phyloP scores from a whole-genome alignment of 2,797 vertebrate genomes.

The Enteromius anoplus region DNA sequence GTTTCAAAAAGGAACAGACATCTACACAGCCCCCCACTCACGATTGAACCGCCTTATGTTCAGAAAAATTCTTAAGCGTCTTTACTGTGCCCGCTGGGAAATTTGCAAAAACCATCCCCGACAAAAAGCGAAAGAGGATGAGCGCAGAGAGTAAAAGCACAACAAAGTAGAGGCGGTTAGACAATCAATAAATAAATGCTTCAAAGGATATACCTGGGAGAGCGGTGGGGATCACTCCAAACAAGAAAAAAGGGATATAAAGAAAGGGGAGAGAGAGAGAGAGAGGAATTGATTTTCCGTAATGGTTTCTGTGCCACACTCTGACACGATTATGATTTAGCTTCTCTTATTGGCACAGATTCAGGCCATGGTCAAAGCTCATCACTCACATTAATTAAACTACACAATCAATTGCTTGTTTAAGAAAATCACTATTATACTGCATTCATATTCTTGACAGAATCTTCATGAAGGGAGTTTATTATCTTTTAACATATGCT shows the following conservation, averaged over 20 bases:
- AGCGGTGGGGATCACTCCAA: slow-evolving; percentile 47
- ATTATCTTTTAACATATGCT: slow-evolving; percentile 31
- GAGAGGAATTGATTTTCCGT: slow-evolving; percentile 63
- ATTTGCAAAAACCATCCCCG: slow-evolving; percentile 51
- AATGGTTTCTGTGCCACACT: slow-evolving; percentile 52
- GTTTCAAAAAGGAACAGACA: slow-evolving; percentile 31
- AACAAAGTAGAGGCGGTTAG: slow-evolving; percentile 36
- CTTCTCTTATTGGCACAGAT: slow-evolving; percentile 42
- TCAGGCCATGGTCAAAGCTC: slow-evolving; percentile 42
- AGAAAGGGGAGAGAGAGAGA: slow-evolving; percentile 36
- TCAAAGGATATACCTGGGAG: slow-evolving; percentile 62
- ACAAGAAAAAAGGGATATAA: slow-evolving; percentile 46
- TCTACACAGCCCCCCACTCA: slow-evolving; percentile 8
- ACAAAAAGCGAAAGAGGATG: slow-evolving; percentile 51
- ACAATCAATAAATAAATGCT: slow-evolving; percentile 67
- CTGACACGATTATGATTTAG: slow-evolving; percentile 44
- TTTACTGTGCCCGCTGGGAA: slow-evolving; percentile 37
- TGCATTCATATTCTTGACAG: slow-evolving; percentile 34
- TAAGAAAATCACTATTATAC: slow-evolving; percentile 43
- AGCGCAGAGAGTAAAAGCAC: slow-evolving; percentile 43
- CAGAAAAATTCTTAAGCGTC: slow-evolving; percentile 17
- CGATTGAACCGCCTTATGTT: slow-evolving; percentile 4
- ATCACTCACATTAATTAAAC: slow-evolving; percentile 55
- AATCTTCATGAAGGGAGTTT: slow-evolving; percentile 43
- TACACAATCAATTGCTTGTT: slow-evolving; percentile 53